Evolutionary conservation across 2,888 invertebrate genomes (phyloP).

Genomic region (Aphelenchoides bicaudatus): DNA sequence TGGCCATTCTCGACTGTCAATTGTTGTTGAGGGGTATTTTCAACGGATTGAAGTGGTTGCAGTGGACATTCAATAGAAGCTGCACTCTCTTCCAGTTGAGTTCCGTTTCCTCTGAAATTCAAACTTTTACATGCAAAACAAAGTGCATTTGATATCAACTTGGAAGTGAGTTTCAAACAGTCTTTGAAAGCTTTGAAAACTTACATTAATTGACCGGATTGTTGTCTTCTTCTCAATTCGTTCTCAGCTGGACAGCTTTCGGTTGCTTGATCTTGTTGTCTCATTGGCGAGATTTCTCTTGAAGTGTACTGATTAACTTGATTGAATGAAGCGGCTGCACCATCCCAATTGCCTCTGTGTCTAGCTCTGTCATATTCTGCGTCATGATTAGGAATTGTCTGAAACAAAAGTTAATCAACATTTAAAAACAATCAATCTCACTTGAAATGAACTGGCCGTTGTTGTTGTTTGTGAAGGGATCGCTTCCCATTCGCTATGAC

Average conservation of each 20-base stretch:
- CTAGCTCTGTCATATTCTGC: slow-evolving; percentile 25
- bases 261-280: neutral
- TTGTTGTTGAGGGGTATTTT: too few relatives aligned
- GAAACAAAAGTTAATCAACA: slow-evolving; percentile 24
- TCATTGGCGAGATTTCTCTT: neutral
- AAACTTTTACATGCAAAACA: too few relatives aligned
- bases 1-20: too few relatives aligned
- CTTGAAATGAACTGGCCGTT: slow-evolving; percentile 16
- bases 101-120: too few relatives aligned
- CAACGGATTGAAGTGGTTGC: too few relatives aligned
- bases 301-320: slow-evolving; percentile 9
- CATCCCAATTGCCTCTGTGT: slow-evolving; percentile 25
- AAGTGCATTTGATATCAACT: too few relatives aligned
- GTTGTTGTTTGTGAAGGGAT: neutral
- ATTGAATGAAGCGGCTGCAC: slow-evolving; percentile 8
- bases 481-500: slow-evolving; percentile 5
- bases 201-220: too few relatives aligned
- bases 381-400: slow-evolving; percentile 30
- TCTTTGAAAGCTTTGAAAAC: too few relatives aligned
- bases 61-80: too few relatives aligned
- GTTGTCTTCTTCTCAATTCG: neutral
- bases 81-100: too few relatives aligned
- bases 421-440: neutral
- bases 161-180: too few relatives aligned
- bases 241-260: slow-evolving; percentile 5